A percentile compares a stretch with the other conserved stretches of the same genome.
Evolutionary conservation across 2,888 invertebrate species (phyloP).

Genomic region (Diploptera punctata): DNA sequence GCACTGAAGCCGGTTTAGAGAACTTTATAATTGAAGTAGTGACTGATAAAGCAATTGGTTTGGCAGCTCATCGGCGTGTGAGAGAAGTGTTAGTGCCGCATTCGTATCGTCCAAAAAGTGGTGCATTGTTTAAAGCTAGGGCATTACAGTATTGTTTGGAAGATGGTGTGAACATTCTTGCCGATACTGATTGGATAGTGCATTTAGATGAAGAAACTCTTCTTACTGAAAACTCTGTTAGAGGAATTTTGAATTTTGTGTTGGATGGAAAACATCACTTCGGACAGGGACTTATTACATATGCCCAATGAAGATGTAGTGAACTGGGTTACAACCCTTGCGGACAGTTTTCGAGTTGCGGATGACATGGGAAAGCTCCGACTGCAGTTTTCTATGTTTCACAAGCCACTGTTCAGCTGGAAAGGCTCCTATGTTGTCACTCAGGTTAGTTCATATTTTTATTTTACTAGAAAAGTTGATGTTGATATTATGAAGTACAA

Average conservation of each 20-base stretch:
- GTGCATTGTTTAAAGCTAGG: slow-evolving; percentile 92
- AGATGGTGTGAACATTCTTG: slow-evolving; percentile 82
- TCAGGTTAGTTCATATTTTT: slow-evolving; percentile 67
- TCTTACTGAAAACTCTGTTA: slow-evolving; percentile 88
- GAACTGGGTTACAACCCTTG: slow-evolving; percentile 95
- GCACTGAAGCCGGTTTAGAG: slow-evolving; percentile 88
- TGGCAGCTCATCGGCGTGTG: slow-evolving; percentile 77
- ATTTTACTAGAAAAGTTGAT: too few relatives aligned
- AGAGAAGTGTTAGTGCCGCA: slow-evolving; percentile 89
- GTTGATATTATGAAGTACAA: too few relatives aligned
- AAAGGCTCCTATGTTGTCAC: slow-evolving; percentile 98
- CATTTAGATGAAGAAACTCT: slow-evolving; percentile 97
- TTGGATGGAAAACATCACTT: slow-evolving; percentile 93
- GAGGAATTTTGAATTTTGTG: slow-evolving; percentile 93
- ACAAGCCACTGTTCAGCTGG: slow-evolving; percentile 96
- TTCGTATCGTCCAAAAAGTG: slow-evolving; percentile 85
- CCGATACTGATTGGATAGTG: slow-evolving; percentile 95
- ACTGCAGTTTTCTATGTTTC: slow-evolving; percentile 90
- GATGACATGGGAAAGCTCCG: slow-evolving; percentile 98
- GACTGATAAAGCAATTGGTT: slow-evolving; percentile 83
- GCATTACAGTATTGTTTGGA: slow-evolving; percentile 96
- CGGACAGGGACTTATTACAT: slow-evolving; percentile 95
- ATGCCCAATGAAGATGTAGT: slow-evolving; percentile 96
- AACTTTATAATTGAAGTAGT: slow-evolving; percentile 97
- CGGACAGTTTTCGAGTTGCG: slow-evolving; percentile 94